Evolutionary conservation across 2,113 vertebrate species (phyloP).

Genomic region (Protobothrops mucrosquamatus): DNA sequence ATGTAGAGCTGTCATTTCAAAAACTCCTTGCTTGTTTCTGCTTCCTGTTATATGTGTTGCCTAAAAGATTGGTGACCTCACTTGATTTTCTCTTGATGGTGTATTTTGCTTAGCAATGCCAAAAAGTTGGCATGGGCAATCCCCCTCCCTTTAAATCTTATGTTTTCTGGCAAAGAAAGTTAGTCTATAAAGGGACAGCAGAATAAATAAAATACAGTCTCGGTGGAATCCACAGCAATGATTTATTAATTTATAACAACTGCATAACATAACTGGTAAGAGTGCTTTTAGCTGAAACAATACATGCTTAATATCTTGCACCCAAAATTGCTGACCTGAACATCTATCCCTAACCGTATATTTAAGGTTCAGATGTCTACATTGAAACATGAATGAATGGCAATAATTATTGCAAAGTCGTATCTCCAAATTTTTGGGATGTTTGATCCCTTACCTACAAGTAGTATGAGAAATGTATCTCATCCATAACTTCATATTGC

Average conservation of each 20-base stretch:
- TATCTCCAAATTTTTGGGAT: neutral
- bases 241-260: neutral
- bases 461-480: neutral
- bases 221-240: neutral
- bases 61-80: neutral
- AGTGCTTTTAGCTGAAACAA: neutral
- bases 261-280: neutral
- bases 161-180: neutral
- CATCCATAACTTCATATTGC: neutral
- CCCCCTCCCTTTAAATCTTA: neutral
- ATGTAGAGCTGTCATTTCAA: neutral
- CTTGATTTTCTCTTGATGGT: neutral
- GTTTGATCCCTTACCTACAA: neutral
- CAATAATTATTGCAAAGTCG: neutral
- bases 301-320: neutral
- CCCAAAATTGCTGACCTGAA: neutral
- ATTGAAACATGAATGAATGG: neutral
- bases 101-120: neutral
- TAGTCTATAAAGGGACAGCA: neutral
- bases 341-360: neutral
- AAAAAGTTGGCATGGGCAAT: neutral
- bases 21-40: neutral
- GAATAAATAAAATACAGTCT: neutral
- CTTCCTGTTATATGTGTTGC: neutral
- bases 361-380: neutral